These are phyloP conservation scores for Crocuta crocuta DNA, from an alignment of 2,113 vertebrate genomes.

Conservation along the genomic window DNA sequence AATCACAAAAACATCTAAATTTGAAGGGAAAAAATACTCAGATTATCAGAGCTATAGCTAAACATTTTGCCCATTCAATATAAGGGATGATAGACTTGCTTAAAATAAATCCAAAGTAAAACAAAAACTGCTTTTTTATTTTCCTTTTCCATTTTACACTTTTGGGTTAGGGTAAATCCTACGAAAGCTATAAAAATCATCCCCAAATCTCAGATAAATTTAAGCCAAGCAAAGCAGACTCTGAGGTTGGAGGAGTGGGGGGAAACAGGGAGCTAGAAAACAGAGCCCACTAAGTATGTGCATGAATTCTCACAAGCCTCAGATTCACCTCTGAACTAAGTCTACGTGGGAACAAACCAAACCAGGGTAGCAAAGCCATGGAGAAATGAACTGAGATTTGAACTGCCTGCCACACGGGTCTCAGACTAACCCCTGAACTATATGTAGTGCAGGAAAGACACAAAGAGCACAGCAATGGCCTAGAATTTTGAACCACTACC, in stretches of 20 bases:
- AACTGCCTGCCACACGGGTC: neutral
- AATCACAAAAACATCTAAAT: neutral
- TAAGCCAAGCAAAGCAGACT: neutral
- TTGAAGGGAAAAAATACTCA: neutral
- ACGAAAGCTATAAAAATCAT: neutral
- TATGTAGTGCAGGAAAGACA: neutral
- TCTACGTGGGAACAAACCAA: neutral
- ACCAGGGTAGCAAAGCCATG: neutral
- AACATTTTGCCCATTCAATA: neutral
- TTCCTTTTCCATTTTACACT: neutral
- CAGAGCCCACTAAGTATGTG: neutral
- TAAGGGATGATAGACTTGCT: neutral
- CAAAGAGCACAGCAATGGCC: neutral
- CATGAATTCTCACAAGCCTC: neutral
- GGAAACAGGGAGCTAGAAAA: neutral
- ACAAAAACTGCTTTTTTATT: neutral
- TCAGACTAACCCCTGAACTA: neutral
- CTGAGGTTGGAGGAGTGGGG: neutral
- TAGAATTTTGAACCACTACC: neutral
- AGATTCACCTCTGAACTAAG: neutral
- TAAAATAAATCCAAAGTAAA: neutral
- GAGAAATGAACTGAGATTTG: neutral
- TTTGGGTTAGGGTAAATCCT: neutral
- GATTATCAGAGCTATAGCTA: neutral
- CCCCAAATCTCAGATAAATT: neutral